Evolutionary conservation across 1,140 invertebrate species (phyloP), one percentile per base, ranked within the genome.

Genomic region (Agrypnia vestita): DNA sequence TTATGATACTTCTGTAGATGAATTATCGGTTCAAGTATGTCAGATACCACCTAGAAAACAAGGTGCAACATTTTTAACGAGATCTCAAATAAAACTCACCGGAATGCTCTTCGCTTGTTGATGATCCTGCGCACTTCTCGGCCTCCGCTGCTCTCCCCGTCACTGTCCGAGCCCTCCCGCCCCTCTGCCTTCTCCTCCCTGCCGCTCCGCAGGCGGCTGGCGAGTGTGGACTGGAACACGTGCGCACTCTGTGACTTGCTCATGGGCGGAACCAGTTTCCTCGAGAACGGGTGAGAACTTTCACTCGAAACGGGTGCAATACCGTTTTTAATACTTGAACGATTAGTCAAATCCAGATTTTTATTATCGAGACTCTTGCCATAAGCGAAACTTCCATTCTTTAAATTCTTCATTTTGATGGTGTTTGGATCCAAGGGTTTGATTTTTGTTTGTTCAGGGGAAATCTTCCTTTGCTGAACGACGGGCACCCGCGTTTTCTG

Each of bases 61-160:
- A 35, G 1, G 6, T 35, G 25, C 25, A 35, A 35, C 6, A 3
- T 3, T 35, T 35, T 1, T 3, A 35, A 35, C 6, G 1, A 35
- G 25, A 35, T 3, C n/a, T 3, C 25, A 55, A 53, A 15, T 59
- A 59, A 49, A 15, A 53, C 71, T 76, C 67, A 80, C 79, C 79
- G 61, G 10, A 69, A 46, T n/a, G 19, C 21, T 0, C 78, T 55
- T 55, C 82, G 19, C 62, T 77, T 76, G 76, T 84, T 85, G 84
- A 91, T 92, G 79, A 93, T 92, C 56, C 90, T 89, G 9, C 89
- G 88, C 67, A 93, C 91, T 83, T 93, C 92, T 3, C 90, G 84
- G 12, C 91, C 91, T 44, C 91, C 91, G 56, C 91, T 92, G 83
- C 90, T 91, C 83, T 93, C 92, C 10, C 91, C 91, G 83, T 92